Conservation (phyloP, 2,797 vertebrate genomes). For the Uromys caudimaculatus region DNA sequence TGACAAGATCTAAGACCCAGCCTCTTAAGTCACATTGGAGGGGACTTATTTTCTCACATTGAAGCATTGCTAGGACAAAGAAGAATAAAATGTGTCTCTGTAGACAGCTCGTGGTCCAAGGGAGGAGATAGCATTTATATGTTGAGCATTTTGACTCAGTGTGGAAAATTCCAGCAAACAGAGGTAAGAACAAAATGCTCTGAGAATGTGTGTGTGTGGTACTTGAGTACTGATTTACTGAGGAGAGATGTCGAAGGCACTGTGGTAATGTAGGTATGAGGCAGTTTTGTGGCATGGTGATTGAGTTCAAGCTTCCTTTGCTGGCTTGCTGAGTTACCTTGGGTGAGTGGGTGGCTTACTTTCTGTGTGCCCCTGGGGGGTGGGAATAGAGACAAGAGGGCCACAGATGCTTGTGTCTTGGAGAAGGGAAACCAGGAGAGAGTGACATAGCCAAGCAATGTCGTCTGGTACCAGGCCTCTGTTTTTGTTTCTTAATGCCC, state of each 20-base stretch:
- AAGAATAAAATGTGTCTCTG: not conserved
- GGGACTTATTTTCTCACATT: not conserved
- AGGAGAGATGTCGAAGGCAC: not conserved
- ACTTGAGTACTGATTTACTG: not conserved
- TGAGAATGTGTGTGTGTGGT: not conserved
- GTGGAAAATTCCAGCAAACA: not conserved
- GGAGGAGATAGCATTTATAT: not conserved
- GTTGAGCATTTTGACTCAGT: not conserved
- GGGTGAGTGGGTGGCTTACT: not conserved
- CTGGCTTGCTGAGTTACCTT: not conserved
- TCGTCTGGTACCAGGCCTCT: not conserved
- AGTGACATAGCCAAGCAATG: not conserved
- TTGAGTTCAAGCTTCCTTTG: not conserved
- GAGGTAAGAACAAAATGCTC: not conserved
- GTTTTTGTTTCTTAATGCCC: not conserved
- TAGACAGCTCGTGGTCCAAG: not conserved
- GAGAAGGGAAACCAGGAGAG: not conserved
- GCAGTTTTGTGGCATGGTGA: not conserved
- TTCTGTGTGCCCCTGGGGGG: not conserved
- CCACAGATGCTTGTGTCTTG: not conserved
- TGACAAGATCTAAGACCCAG: not conserved
- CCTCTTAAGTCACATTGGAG: constrained; percentile 10
- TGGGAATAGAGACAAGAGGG: not conserved
- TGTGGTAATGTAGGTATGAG: not conserved
- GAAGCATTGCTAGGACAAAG: not conserved